Conservation (phyloP, 2,888 invertebrate species). For the Amiota mariae region DNA sequence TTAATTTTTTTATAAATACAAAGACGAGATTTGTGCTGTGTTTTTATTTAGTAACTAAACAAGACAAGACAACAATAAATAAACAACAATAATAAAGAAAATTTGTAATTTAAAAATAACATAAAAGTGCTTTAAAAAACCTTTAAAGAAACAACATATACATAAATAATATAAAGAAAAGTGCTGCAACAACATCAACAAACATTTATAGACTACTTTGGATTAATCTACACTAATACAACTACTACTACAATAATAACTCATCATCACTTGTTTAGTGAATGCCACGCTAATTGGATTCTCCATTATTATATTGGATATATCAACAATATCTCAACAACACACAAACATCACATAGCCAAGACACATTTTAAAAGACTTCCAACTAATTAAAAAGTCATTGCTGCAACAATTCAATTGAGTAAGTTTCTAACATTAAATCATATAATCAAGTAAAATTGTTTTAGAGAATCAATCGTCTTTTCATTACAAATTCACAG, state of each 20-base stretch:
- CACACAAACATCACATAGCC: too few species aligned
- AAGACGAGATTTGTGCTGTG: constrained; percentile 20
- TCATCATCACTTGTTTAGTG: constrained; percentile 9
- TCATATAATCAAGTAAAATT: too few species aligned
- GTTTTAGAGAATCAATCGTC: too few species aligned
- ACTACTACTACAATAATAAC: too few species aligned
- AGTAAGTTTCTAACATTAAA: constrained; percentile 48
- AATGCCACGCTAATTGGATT: constrained; percentile 54
- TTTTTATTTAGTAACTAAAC: constrained; percentile 3
- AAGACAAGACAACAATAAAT: too few species aligned
- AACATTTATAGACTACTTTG: constrained; percentile 41
- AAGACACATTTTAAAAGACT: too few species aligned
- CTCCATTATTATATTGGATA: constrained; percentile 50
- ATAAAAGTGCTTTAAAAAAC: constrained; percentile 5
- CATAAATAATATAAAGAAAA: not conserved
- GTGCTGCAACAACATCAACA: constrained; percentile 26
- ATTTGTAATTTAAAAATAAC: not conserved
- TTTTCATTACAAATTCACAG: too few species aligned
- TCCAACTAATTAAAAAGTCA: constrained; percentile 24
- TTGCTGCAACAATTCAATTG: constrained; percentile 55
- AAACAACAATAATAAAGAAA: not conserved
- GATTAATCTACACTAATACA: constrained; percentile 48
- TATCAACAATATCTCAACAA: not conserved
- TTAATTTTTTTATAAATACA: not conserved
- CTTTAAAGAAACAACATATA: not conserved